Evolutionary conservation across 2,113 vertebrate genomes (phyloP).

Genomic region (Leptodactylus fuscus): DNA sequence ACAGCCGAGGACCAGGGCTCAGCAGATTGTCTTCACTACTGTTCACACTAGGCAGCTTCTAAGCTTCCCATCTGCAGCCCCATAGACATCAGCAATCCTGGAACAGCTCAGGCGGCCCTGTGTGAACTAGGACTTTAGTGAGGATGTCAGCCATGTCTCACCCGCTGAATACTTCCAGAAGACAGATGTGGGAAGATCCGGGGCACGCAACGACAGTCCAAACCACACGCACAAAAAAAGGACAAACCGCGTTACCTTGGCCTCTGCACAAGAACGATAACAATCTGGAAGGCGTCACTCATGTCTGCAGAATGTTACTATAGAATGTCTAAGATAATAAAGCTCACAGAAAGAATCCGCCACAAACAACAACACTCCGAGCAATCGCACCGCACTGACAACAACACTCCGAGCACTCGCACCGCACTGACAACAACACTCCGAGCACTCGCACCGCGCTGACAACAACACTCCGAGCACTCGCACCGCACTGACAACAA

Average conservation of each 20-base stretch:
- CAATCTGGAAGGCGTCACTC: conserved; percentile 34
- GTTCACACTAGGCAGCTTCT: too few species aligned
- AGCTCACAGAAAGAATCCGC: background rate
- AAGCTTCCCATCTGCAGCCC: too few species aligned
- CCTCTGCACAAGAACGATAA: conserved; percentile 30
- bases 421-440: background rate
- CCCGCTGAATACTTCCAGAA: conserved; percentile 1
- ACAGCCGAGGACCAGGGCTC: too few species aligned
- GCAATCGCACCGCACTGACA: background rate
- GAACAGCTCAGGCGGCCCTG: too few species aligned
- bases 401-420: background rate
- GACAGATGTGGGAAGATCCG: conserved; percentile 23
- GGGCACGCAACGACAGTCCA: conserved; percentile 2
- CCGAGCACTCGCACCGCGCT: background rate
- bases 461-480: background rate
- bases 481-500: background rate
- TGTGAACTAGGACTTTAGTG: too few species aligned
- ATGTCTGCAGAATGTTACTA: conserved; percentile 17
- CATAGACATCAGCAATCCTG: too few species aligned
- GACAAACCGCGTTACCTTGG: conserved; percentile 11
- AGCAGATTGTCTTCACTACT: too few species aligned
- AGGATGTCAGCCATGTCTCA: too few species aligned
- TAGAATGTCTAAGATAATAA: conserved; percentile 22
- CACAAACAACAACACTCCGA: background rate
- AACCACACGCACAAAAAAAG: conserved; percentile 28